Percentiles rank a stretch among this genome's conserved stretches.
These are phyloP conservation scores for Geotrupes spiniger DNA, from an alignment of 2,888 invertebrate genomes.

Conservation along the genomic window DNA sequence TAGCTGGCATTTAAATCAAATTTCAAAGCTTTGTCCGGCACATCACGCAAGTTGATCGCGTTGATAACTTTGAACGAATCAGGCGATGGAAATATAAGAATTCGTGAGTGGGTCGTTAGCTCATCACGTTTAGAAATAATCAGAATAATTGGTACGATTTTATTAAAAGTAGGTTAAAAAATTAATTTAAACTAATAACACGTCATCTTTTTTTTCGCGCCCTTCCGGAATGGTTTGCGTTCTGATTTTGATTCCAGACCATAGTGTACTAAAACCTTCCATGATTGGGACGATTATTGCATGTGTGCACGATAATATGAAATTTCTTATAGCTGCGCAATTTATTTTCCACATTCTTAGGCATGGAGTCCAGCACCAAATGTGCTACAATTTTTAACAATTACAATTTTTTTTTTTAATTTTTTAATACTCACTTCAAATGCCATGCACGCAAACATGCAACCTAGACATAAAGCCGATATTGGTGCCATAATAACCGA, in stretches of 20 bases:
- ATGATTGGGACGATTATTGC: slow-evolving; percentile 63
- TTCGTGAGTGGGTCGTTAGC: too few relatives aligned
- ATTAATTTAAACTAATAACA: slow-evolving; percentile 28
- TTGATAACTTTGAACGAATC: too few relatives aligned
- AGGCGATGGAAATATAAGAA: too few relatives aligned
- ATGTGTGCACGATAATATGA: slow-evolving; percentile 57
- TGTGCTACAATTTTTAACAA: slow-evolving; percentile 56
- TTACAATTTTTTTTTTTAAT: neutral
- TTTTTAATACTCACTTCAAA: slow-evolving; percentile 58
- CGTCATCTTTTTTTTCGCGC: slow-evolving; percentile 44
- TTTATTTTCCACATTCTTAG: slow-evolving; percentile 66
- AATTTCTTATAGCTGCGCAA: slow-evolving; percentile 60
- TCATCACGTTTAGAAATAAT: too few relatives aligned
- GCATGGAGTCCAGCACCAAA: slow-evolving; percentile 71
- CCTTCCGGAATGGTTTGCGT: slow-evolving; percentile 55
- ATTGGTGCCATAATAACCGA: slow-evolving; percentile 67
- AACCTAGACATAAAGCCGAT: slow-evolving; percentile 63
- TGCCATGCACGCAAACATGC: slow-evolving; percentile 67
- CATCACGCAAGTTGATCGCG: too few relatives aligned
- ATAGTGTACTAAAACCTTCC: slow-evolving; percentile 61
- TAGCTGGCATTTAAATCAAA: too few relatives aligned
- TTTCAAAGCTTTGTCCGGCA: too few relatives aligned
- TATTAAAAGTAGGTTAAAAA: too few relatives aligned
- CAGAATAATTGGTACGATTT: too few relatives aligned
- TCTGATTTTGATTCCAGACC: slow-evolving; percentile 59